A percentile compares a stretch with the other conserved stretches of the same genome.
Evolutionary conservation across 2,888 invertebrate genomes (phyloP).

Genomic region (Choristoneura rosaceana): DNA sequence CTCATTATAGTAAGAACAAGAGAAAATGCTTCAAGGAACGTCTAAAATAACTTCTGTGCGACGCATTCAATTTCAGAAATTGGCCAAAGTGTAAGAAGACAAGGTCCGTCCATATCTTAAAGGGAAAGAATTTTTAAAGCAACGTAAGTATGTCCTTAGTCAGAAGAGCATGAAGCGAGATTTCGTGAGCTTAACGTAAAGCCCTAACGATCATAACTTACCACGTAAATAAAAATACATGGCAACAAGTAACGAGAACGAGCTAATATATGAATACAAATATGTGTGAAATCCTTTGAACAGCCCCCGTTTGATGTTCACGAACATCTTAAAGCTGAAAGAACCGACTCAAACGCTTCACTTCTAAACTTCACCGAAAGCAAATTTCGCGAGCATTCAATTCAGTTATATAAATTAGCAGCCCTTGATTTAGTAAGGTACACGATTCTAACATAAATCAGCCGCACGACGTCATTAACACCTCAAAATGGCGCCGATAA

Average conservation of each 20-base stretch:
- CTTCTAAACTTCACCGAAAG: constrained; percentile 54
- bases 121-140: constrained; percentile 18
- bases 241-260: constrained; percentile 63
- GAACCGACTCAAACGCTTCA: constrained; percentile 53
- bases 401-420: constrained; percentile 66
- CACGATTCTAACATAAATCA: constrained; percentile 65
- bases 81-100: not conserved
- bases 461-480: constrained; percentile 69
- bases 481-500: constrained; percentile 64
- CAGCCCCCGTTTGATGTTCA: constrained; percentile 71
- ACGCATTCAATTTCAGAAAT: not conserved
- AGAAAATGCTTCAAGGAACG: not conserved
- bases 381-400: constrained; percentile 67
- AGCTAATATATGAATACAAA: constrained; percentile 71
- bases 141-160: constrained; percentile 16
- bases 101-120: not conserved
- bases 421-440: constrained; percentile 51
- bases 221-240: constrained; percentile 59
- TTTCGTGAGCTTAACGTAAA: constrained; percentile 25
- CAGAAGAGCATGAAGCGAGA: constrained; percentile 27
- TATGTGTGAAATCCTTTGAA: constrained; percentile 69
- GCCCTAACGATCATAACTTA: constrained; percentile 51
- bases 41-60: not conserved
- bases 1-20: not conserved
- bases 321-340: constrained; percentile 59